Evolutionary conservation across 1,140 invertebrate species (phyloP).

Genomic region (Dolichoris vasculosae): DNA sequence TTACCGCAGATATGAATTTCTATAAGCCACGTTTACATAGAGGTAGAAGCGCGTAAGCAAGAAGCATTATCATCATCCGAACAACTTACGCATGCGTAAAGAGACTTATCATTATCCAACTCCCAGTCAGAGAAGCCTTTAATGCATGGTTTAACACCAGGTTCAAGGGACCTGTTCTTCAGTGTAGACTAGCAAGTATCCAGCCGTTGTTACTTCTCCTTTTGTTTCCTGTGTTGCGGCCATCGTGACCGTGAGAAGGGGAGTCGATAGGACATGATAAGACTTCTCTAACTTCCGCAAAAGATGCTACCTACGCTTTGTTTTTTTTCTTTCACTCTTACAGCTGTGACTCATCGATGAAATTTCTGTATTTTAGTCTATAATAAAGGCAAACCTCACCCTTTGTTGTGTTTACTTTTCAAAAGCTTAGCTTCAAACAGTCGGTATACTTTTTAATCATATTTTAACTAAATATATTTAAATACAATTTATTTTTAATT

Average conservation of each 20-base stretch:
- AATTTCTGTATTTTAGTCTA: background rate
- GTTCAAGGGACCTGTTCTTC: slow-evolving; percentile 61
- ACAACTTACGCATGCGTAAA: slow-evolving; percentile 58
- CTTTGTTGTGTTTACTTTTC: too few relatives aligned
- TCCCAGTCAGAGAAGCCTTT: slow-evolving; percentile 45
- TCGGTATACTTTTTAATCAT: too few relatives aligned
- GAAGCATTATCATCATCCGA: slow-evolving; percentile 14
- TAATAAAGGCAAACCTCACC: too few relatives aligned
- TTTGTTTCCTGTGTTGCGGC: slow-evolving; percentile 55
- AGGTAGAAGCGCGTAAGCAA: background rate
- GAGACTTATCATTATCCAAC: slow-evolving; percentile 58
- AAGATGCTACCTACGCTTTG: background rate
- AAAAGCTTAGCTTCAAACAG: too few relatives aligned
- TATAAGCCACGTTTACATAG: slow-evolving; percentile 12
- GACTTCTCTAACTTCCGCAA: slow-evolving; percentile 51
- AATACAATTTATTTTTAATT: too few relatives aligned
- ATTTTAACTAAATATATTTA: too few relatives aligned
- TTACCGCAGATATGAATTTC: slow-evolving; percentile 4
- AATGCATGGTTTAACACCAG: slow-evolving; percentile 62
- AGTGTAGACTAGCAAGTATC: slow-evolving; percentile 8
- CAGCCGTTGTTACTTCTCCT: slow-evolving; percentile 43
- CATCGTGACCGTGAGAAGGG: background rate
- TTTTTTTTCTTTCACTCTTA: background rate
- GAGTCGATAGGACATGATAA: slow-evolving; percentile 51
- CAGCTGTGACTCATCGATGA: background rate